Conservation (phyloP, 2,113 vertebrate species). For the Strix aluco region DNA sequence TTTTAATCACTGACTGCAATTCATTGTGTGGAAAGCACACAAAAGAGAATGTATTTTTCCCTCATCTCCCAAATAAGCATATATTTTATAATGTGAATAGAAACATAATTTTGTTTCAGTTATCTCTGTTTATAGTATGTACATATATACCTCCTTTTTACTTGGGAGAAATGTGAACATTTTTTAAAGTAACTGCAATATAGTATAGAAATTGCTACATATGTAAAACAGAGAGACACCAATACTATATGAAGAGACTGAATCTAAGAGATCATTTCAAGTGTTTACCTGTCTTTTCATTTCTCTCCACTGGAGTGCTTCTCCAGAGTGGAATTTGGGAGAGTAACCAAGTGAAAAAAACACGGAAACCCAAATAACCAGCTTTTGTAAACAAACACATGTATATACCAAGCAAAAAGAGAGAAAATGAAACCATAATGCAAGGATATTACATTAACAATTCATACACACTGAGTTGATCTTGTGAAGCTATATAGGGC, state of each 20-base stretch:
- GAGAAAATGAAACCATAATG: neutral
- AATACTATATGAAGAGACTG: neutral
- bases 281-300: neutral
- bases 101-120: neutral
- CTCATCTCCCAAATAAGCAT: neutral
- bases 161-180: neutral
- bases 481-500: neutral
- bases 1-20: neutral
- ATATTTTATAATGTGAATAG: neutral
- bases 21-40: neutral
- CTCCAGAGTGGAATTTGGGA: neutral
- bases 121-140: neutral
- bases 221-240: neutral
- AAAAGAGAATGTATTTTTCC: neutral
- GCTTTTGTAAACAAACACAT: neutral
- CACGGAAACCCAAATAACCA: neutral
- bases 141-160: neutral
- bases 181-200: neutral
- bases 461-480: neutral
- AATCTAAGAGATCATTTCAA: neutral
- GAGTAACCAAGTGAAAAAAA: neutral
- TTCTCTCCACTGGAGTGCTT: neutral
- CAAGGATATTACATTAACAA: neutral
- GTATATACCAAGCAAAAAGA: neutral
- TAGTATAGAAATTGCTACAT: neutral